These are phyloP conservation scores for Parauchenoglanis punctatus DNA, from an alignment of 2,797 vertebrate species.

Conservation along the genomic window DNA sequence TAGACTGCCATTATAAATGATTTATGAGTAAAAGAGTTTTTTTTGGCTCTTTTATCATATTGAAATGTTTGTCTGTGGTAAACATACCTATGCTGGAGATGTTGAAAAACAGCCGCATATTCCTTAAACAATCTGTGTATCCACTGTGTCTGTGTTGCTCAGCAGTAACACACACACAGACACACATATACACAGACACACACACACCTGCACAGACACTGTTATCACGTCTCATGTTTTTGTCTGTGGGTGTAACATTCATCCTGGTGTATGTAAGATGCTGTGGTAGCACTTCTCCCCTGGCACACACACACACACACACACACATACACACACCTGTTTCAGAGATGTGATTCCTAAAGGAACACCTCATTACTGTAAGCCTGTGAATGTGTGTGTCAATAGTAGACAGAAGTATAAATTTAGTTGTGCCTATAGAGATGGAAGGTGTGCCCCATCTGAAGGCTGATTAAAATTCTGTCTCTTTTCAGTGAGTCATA, in stretches of 20 bases:
- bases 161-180: constrained; percentile 9
- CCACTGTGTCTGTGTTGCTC: not conserved
- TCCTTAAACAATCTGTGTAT: not conserved
- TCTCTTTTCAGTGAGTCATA: not conserved
- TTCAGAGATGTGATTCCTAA: constrained; percentile 26
- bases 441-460: not conserved
- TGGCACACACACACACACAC: not conserved
- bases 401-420: constrained; percentile 11
- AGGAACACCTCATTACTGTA: constrained; percentile 23
- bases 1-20: not conserved
- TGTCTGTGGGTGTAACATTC: constrained; percentile 39
- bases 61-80: not conserved
- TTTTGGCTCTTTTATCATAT: not conserved
- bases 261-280: constrained; percentile 25
- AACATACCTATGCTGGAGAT: not conserved
- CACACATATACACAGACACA: not conserved
- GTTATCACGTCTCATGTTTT: not conserved
- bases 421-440: not conserved
- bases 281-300: not conserved
- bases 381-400: constrained; percentile 29
- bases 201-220: not conserved
- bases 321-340: constrained; percentile 7
- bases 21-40: not conserved
- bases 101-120: not conserved
- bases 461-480: not conserved